Percentiles rank a stretch among this genome's conserved stretches.
Evolutionary conservation across 1,140 invertebrate genomes (phyloP).

Genomic region (Helicoverpa armigera): DNA sequence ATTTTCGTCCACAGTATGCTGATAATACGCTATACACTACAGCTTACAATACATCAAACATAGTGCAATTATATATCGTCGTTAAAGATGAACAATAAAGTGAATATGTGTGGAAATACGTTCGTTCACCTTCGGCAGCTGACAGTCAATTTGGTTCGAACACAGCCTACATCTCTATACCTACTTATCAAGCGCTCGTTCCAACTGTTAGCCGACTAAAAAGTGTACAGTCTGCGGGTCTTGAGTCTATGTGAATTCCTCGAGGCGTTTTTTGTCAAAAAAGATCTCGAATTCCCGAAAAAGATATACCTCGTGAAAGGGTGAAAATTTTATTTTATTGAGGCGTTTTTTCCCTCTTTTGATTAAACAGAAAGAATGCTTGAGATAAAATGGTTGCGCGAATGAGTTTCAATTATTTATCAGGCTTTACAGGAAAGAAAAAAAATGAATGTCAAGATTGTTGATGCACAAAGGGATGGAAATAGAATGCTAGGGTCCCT

Average conservation of each 20-base stretch:
- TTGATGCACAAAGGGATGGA: background rate
- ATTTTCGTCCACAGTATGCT: no score
- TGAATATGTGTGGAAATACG: no score
- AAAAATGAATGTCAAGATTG: background rate
- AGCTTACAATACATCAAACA: no score
- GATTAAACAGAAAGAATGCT: conserved; percentile 22
- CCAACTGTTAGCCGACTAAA: conserved; percentile 21
- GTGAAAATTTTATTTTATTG: conserved; percentile 1
- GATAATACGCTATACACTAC: no score
- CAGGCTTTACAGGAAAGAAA: background rate
- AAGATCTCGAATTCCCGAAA: background rate
- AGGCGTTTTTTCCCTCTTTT: conserved; percentile 16
- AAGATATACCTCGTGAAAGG: conserved; percentile 16
- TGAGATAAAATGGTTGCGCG: conserved; percentile 12
- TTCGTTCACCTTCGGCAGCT: no score
- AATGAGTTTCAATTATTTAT: conserved; percentile 23
- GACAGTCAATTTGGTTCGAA: no score
- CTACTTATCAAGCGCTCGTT: no score
- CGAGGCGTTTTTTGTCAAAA: conserved; percentile 19
- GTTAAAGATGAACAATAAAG: no score
- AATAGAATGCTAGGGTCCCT: no score
- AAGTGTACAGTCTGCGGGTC: background rate
- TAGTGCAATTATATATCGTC: no score
- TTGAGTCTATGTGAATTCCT: conserved; percentile 21
- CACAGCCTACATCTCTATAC: no score